Evolutionary conservation across 2,888 invertebrate genomes (phyloP).

Genomic region (Harpagoxenus sublaevis): DNA sequence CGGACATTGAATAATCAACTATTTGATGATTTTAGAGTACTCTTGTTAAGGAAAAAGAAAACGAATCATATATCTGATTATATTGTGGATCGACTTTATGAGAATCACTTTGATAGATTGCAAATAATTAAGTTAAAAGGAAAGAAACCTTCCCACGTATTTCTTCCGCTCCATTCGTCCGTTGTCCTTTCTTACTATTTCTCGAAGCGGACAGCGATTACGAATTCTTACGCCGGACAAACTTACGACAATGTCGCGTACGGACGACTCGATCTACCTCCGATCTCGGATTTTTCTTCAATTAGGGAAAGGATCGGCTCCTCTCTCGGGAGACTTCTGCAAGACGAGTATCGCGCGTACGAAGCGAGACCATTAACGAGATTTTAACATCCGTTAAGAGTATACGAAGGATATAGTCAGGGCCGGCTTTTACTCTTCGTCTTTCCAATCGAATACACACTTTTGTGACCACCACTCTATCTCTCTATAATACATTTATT

Average conservation of each 20-base stretch:
- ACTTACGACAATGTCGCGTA: constrained; percentile 28
- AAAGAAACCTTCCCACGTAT: background rate
- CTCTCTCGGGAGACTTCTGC: constrained; percentile 27
- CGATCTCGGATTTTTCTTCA: constrained; percentile 54
- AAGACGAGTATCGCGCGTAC: constrained; percentile 34
- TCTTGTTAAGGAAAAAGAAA: background rate
- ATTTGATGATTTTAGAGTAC: background rate
- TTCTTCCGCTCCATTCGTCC: background rate
- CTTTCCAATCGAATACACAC: background rate
- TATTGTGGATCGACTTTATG: background rate
- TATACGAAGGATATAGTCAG: constrained; percentile 23
- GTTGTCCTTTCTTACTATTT: constrained; percentile 35
- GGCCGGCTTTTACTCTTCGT: background rate
- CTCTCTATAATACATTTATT: background rate
- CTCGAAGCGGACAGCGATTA: constrained; percentile 51
- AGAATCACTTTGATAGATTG: constrained; percentile 13
- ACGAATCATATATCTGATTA: background rate
- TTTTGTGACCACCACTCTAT: background rate
- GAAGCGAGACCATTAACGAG: constrained; percentile 56
- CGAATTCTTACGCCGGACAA: constrained; percentile 47
- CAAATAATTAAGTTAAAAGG: background rate
- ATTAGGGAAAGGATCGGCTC: constrained; percentile 53
- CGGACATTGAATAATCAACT: background rate
- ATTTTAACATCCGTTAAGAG: constrained; percentile 59
- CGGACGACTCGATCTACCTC: constrained; percentile 32